Evolutionary conservation across 30 jellyfish, hydroid and myxozoan species (phyloP), one percentile per base, ranked within the genome.

Genomic region (Catostylus mosaicus): DNA sequence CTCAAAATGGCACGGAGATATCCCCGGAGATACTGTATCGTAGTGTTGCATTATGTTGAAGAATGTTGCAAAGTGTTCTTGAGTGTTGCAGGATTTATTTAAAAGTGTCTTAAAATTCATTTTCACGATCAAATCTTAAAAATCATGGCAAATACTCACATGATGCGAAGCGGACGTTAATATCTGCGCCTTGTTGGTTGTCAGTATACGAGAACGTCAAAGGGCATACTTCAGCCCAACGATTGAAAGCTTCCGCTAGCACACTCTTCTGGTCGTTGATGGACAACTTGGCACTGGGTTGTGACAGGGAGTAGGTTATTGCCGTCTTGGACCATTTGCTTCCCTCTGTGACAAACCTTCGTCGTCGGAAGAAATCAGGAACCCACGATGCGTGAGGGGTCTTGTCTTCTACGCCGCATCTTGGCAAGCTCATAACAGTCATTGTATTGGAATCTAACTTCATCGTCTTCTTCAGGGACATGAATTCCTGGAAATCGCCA

Each of bases 141-240:
- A n/a, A n/a, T n/a, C n/a, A n/a, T n/a, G n/a, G n/a, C n/a, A 3
- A 2, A 16, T 45, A 64, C 90, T 50, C 37, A 88, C 97, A 78
- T 36, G 89, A 47, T 3, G 93, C 97, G 63, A 88, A 88, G 32
- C 97, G 76, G 48, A 88, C 46, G 38, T 54, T 80, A 59, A 88
- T 70, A 67, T 88, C 97, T 0, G 97, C 97, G 32, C 84, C 85
- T 22, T 70, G 87, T 10, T 38, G 57, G 37, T 72, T 79, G 73
- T 40, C 56, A 16, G 86, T 79, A 84, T 63, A 88, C 18, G 64
- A 10, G 69, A 88, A 88, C 9, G 73, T 76, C 57, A 88, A 71
- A 30, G 97, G 97, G 16, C 78, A 66, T 27, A 88, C 93, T 63
- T 88, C 97, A 23, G 97, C 90, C 97, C 97, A 88, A 22, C 97